Conservation (phyloP, 2,888 invertebrate species). For the Vannuccia rotundouncinata region DNA sequence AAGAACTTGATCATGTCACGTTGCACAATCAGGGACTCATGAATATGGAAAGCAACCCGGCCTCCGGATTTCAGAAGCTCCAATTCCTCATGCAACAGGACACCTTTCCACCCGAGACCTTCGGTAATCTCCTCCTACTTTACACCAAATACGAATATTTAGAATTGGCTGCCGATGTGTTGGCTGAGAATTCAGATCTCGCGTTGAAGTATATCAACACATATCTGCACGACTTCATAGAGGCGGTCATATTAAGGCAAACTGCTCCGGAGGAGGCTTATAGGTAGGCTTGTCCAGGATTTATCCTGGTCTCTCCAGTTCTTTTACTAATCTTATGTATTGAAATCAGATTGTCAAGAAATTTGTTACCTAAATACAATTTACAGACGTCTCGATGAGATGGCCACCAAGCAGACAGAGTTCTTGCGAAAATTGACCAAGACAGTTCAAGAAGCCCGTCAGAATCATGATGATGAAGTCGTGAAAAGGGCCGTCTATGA, state of each 20-base stretch:
- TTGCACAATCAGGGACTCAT: conserved; percentile 90
- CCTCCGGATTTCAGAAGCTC: conserved; percentile 85
- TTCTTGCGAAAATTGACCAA: conserved; percentile 81
- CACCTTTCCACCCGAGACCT: conserved; percentile 93
- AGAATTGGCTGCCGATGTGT: conserved; percentile 90
- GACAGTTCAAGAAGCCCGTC: conserved; percentile 79
- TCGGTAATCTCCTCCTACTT: conserved; percentile 82
- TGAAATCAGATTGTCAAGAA: too few relatives aligned
- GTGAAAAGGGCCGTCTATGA: conserved; percentile 82
- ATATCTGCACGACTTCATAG: conserved; percentile 87
- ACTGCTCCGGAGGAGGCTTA: conserved; percentile 92
- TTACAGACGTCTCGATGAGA: conserved; percentile 82
- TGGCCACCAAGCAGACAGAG: conserved; percentile 83
- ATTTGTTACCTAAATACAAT: too few relatives aligned
- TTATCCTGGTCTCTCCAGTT: too few relatives aligned
- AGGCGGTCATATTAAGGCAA: conserved; percentile 91
- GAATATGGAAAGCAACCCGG: conserved; percentile 77
- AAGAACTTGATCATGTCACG: conserved; percentile 92
- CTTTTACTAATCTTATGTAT: too few relatives aligned
- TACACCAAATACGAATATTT: conserved; percentile 96
- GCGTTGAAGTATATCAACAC: conserved; percentile 85
- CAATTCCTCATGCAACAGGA: conserved; percentile 89
- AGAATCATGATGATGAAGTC: conserved; percentile 77
- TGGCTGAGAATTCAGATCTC: conserved; percentile 91
- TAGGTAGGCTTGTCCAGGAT: conserved; percentile 37